Evolutionary conservation across 2,797 vertebrate genomes (phyloP).

Genomic region (Merluccius polli): DNA sequence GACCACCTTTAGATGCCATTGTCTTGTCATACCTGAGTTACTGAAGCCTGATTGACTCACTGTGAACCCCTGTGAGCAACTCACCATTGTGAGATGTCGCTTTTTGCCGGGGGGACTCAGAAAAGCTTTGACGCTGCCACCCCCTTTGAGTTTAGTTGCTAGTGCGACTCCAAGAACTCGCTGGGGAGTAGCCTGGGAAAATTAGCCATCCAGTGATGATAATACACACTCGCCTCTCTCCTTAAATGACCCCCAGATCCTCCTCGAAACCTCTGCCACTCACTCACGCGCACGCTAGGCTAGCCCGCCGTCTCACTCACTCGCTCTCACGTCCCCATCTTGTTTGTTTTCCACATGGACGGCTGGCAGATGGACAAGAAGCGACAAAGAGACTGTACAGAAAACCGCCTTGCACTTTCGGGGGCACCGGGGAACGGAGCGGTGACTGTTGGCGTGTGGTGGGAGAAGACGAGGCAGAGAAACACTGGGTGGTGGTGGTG

Average conservation of each 20-base stretch:
- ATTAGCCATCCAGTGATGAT: constrained; percentile 30
- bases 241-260: too few relatives aligned
- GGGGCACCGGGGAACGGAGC: too few relatives aligned
- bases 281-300: too few relatives aligned
- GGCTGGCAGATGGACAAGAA: constrained; percentile 3
- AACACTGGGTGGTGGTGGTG: background rate
- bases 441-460: too few relatives aligned
- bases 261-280: too few relatives aligned
- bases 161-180: constrained; percentile 13
- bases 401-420: background rate
- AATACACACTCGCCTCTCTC: constrained; percentile 1
- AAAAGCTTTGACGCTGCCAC: too few relatives aligned
- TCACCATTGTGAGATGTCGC: too few relatives aligned
- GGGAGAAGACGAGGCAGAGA: background rate
- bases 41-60: constrained; percentile 17
- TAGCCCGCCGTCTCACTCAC: too few relatives aligned
- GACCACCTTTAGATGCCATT: constrained; percentile 37
- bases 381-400: background rate
- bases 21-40: constrained; percentile 33
- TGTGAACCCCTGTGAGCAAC: background rate
- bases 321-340: background rate
- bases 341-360: constrained; percentile 21
- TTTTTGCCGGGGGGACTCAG: too few relatives aligned
- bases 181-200: constrained; percentile 14
- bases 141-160: constrained; percentile 28